A percentile compares a stretch with the other conserved stretches of the same genome.
phyloP scores from a whole-genome alignment of 1,140 invertebrate species.

The Caerostris extrusa region DNA sequence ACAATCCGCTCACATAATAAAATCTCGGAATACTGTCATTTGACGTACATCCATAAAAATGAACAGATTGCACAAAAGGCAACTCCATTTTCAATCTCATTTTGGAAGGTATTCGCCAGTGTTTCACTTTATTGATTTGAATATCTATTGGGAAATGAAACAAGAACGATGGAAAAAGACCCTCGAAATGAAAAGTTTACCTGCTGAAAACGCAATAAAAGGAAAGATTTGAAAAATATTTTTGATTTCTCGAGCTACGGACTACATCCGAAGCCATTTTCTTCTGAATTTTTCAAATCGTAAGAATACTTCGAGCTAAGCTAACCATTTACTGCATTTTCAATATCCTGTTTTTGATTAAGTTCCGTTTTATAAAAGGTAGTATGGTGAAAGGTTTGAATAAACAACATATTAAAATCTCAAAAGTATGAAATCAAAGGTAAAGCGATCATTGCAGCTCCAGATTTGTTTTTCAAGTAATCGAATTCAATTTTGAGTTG shows the following conservation, averaged over 20 bases:
- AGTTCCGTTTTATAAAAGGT: background rate
- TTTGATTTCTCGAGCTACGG: background rate
- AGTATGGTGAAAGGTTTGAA: no score
- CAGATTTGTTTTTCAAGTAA: no score
- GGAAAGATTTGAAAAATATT: background rate
- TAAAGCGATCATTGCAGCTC: no score
- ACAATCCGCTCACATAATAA: conserved; percentile 21
- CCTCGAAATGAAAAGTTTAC: background rate
- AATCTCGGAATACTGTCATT: background rate
- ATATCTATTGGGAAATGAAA: background rate
- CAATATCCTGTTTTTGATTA: background rate
- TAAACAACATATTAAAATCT: no score
- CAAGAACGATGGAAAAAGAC: background rate
- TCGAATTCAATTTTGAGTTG: no score
- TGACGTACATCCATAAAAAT: background rate
- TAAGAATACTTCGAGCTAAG: background rate
- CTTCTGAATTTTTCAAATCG: background rate
- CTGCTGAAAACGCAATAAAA: background rate
- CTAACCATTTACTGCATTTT: background rate
- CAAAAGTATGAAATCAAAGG: no score
- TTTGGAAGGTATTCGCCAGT: background rate
- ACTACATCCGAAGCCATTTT: background rate
- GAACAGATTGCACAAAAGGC: background rate
- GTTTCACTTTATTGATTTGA: background rate
- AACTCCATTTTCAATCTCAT: conserved; percentile 15